Base-by-base conservation (phyloP, 2,888 invertebrate genomes). In the Archips crataeganus region DNA sequence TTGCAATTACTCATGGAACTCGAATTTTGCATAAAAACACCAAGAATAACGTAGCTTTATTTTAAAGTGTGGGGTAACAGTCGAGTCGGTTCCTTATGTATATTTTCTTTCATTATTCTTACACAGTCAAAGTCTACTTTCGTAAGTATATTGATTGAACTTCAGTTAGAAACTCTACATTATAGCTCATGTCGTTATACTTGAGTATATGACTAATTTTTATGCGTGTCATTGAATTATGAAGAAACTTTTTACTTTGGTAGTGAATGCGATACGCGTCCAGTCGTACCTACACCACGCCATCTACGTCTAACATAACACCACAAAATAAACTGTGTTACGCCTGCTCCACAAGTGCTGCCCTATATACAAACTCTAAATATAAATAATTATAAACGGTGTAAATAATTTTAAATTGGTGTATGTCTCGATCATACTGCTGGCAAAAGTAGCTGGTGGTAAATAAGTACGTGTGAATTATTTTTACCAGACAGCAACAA, bases 271-370 rank as follows among this genome's bases (percentile, higher is more conserved):
- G 54, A 72, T 47, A 15, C 62, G 54, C 61, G 60, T 32, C 63
- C 64, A 63, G 45, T 51, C 61, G 42, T 10, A 36, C 54, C 10
- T 34, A 11, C 45, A 11, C 32, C 66, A 15, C 23, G 15, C 62
- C 51, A 2, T n/a, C 32, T 11, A 32, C 51, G 13, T 71, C 62
- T 32, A 42, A 47, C 32, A 59, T 36, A 62, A 61, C 60, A 54
- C 32, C 59, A 42, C 13, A 47, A 62, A 54, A 54, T 57, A 62
- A 62, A 62, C 67, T 57, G 57, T 68, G 67, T 72, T 57, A 72
- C 71, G 65, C 71, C 72, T 67, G 68, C 62, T 72, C 47, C 72
- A 67, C 72, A 72, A 72, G 72, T 72, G 72, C 72, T 72, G 72
- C 72, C 62, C 72, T 68, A 72, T 68, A 72, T 63, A 72, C 67